Percentiles rank a stretch among this genome's conserved stretches.
Conservation (phyloP, 2,888 invertebrate species). For the Pseudolycoriella hygida region DNA sequence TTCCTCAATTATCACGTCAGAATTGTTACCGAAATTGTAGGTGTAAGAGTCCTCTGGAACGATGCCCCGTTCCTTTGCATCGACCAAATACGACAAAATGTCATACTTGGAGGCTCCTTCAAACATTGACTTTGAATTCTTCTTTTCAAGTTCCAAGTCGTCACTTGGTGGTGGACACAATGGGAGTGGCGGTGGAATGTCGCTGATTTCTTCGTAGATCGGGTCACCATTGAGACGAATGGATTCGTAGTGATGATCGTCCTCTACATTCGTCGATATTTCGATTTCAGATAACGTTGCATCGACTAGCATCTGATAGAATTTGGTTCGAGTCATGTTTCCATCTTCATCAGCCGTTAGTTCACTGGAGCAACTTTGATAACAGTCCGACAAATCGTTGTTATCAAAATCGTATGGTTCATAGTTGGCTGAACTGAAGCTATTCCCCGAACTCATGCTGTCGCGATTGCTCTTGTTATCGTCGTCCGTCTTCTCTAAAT, state of each 20-base stretch:
- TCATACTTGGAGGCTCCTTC: conserved; percentile 77
- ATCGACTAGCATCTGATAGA: conserved; percentile 55
- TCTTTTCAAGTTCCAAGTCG: conserved; percentile 50
- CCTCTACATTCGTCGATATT: conserved; percentile 33
- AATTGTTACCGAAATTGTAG: conserved; percentile 33
- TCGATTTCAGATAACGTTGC: conserved; percentile 51
- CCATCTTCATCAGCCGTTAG: conserved; percentile 46
- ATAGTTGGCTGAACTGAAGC: conserved; percentile 52
- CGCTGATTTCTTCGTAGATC: conserved; percentile 60
- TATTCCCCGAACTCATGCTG: conserved; percentile 34
- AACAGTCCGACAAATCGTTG: conserved; percentile 44
- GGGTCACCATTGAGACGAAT: conserved; percentile 49
- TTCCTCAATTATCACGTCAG: conserved; percentile 32
- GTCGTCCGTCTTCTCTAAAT: conserved; percentile 25
- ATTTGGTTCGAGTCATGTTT: conserved; percentile 44
- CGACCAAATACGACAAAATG: conserved; percentile 74
- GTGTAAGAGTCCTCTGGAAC: conserved; percentile 53
- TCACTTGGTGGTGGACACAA: conserved; percentile 52
- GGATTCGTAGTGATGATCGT: conserved; percentile 56
- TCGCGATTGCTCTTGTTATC: conserved; percentile 33
- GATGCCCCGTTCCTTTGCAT: conserved; percentile 61
- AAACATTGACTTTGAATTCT: conserved; percentile 53
- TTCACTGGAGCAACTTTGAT: conserved; percentile 50
- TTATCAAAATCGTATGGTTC: conserved; percentile 56
- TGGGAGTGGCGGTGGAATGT: conserved; percentile 63